A percentile compares a stretch with the other conserved stretches of the same genome.
These are phyloP conservation scores for Meloe dianella DNA, from an alignment of 2,888 invertebrate species.

Conservation along the genomic window DNA sequence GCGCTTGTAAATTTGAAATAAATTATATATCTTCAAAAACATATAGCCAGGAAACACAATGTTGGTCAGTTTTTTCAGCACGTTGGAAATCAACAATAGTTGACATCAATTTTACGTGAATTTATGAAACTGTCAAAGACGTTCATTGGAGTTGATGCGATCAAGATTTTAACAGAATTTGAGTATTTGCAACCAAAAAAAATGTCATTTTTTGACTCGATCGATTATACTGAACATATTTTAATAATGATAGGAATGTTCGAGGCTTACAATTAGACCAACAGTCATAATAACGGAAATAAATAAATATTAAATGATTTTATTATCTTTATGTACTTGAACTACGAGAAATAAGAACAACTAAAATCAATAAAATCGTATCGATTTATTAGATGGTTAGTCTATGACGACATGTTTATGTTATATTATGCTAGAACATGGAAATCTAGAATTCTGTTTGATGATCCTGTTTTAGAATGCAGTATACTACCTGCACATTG, in stretches of 20 bases:
- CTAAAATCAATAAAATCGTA: background rate
- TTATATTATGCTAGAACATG: constrained; percentile 32
- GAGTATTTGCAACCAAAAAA: no score
- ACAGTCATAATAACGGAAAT: background rate
- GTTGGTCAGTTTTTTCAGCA: no score
- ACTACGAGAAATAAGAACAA: background rate
- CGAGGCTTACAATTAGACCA: background rate
- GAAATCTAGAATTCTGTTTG: constrained; percentile 42
- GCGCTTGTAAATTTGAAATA: no score
- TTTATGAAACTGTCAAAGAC: no score
- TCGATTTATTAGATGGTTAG: constrained; percentile 8
- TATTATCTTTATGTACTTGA: background rate
- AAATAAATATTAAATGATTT: background rate
- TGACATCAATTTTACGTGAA: no score
- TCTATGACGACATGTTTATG: constrained; percentile 22
- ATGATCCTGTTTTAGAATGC: constrained; percentile 46
- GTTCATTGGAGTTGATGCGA: no score
- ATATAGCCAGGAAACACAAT: no score
- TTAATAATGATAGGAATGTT: background rate
- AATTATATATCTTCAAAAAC: no score
- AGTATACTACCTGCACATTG: constrained; percentile 46
- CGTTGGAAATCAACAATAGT: no score
- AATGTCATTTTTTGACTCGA: no score
- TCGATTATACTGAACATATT: no score
- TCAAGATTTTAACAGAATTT: no score